Evolutionary conservation across 2,888 invertebrate species (phyloP), one percentile per base, ranked within the genome.

Genomic region (Callosobruchus maculatus): DNA sequence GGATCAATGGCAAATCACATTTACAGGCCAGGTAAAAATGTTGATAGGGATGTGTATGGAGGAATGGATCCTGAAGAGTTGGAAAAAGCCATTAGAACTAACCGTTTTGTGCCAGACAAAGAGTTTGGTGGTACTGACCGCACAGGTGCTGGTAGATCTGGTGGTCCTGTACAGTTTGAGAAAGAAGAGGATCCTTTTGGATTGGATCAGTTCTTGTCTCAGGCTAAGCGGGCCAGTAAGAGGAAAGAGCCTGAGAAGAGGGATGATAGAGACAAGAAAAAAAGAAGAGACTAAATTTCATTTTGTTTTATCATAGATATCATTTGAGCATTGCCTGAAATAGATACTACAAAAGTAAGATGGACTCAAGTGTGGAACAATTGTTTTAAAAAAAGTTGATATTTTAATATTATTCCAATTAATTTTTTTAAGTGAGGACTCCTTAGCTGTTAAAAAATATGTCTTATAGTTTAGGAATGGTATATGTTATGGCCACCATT

Each of bases 121-220:
- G 97, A 97, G 84, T 99, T 99, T 83, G 94, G 95, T 7, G 99
- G 99, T 0, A 95, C 97, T 0, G 96, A 97, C 83, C 89, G 94
- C 76, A 87, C 89, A 21, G 89, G 89, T 70, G 90, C 90, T 67
- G 87, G 92, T 0, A 91, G 97, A n/a, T 91, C 93, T 13, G 98
- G 97, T 0, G 71, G 71, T 0, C 99, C 99, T 0, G 99, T 99
- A 22, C 97, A 98, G 88, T 99, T 99, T 87, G 97, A 97, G 84
- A 93, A 93, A 79, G 93, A 93, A 80, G 92, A 92, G 77, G 99
- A 99, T 92, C 97, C 98, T 77, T 99, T 99, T 88, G 99, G 98
- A 86, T 90, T 99, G 83, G 98, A 98, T 89, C 96, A 97, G 89
- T 98, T 99, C 92, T 94, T 99, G 91, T 95, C 95, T 81, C 96